Evolutionary conservation across 2,113 vertebrate species (phyloP).

Genomic region (Columbina picui): DNA sequence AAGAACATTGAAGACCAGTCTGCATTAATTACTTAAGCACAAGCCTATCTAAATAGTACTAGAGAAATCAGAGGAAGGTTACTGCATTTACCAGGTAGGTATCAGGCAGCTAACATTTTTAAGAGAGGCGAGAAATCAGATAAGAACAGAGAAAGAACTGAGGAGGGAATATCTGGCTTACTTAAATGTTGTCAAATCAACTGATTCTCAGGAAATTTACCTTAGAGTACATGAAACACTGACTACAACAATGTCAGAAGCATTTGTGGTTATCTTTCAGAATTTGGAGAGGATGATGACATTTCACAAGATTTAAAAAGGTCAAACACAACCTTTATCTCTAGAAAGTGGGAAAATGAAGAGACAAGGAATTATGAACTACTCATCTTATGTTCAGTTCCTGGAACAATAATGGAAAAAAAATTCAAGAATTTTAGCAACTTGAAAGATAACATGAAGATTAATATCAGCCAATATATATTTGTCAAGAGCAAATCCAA

Average conservation of each 20-base stretch:
- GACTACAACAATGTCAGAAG: background rate
- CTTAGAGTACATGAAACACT: background rate
- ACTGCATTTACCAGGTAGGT: background rate
- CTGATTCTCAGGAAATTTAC: background rate
- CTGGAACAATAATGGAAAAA: background rate
- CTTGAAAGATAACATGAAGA: background rate
- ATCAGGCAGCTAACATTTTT: background rate
- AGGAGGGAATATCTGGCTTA: background rate
- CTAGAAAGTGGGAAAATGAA: background rate
- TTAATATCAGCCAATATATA: background rate
- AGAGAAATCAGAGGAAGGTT: background rate
- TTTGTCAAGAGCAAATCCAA: background rate
- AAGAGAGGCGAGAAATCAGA: background rate
- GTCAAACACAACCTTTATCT: slow-evolving; percentile 18
- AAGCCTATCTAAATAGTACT: background rate
- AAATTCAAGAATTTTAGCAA: slow-evolving; percentile 2
- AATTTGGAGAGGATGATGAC: background rate
- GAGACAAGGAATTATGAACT: background rate
- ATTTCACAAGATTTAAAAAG: slow-evolving; percentile 38
- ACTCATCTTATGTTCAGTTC: background rate
- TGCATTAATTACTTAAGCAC: background rate
- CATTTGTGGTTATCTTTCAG: background rate
- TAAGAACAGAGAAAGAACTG: background rate
- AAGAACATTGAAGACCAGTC: background rate
- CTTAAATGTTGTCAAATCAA: background rate